Evolutionary conservation across 53 echinoderm and acorn worm genomes (phyloP), one percentile per base, ranked within the genome.

Genomic region (Patiria pectinifera): DNA sequence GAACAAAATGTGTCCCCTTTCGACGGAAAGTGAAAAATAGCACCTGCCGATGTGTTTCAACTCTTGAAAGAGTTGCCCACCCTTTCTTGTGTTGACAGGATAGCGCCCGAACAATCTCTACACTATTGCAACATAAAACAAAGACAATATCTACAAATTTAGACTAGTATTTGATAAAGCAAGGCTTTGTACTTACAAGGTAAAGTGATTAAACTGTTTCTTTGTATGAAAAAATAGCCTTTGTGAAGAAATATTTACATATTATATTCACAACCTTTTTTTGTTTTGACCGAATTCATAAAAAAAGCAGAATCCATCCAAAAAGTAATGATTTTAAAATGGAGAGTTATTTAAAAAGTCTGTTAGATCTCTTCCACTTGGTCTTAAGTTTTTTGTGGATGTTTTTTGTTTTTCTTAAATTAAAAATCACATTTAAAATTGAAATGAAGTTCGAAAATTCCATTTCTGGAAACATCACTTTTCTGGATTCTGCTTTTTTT

Each of bases 231-330:
- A 84, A 84, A 63, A 84, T 62, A 62, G 63, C 69, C n/a, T 84
- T 62, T 84, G 62, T 66, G 62, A 66, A 63, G 69, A 84, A 84
- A 43, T 84, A 84, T 84, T 63, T 84, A 84, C 84, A 84, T 10
- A 4, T 84, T 84, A 18, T 82, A 74, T 74, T 74, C 74, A 74
- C 74, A 74, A 23, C 24, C 8, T 53, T 53, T 53, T 49, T 53
- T 53, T 9, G 74, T 74, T 74, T 74, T 23, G 22, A 74, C 66
- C 15, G 5, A 74, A 78, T 45, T 44, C 13, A 78, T 46, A 78
- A 11, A 24, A 76, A 84, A 63, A 25, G 43, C 84, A 84, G 84
- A 66, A 84, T 66, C 84, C 24, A 10, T 23, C 0, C 24, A 0
- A 16, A 74, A n/a, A 53, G 5, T 53, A 53, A 23, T 23, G 66